Evolutionary conservation across 2,113 vertebrate species (phyloP).

Genomic region (Rhagologus leucostigma): DNA sequence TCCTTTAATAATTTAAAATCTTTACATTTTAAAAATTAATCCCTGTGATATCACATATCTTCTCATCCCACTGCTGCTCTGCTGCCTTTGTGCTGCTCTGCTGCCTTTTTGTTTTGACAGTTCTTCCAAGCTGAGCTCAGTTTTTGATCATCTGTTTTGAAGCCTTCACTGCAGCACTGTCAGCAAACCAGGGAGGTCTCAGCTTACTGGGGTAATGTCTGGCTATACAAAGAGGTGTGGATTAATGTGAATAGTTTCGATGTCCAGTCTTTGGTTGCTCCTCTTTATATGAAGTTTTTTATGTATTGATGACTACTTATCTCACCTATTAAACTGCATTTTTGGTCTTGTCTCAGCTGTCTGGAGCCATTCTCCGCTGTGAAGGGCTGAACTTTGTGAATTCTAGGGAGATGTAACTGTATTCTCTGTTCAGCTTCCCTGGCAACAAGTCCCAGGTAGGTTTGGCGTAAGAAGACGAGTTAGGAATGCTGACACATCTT

Average conservation of each 20-base stretch:
- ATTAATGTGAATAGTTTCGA: background rate
- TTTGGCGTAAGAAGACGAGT: background rate
- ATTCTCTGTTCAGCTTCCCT: background rate
- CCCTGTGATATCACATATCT: accelerated
- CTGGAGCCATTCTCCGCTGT: background rate
- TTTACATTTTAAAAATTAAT: background rate
- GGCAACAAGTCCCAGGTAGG: background rate
- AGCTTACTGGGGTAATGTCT: background rate
- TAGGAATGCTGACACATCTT: accelerated
- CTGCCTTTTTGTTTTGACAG: background rate
- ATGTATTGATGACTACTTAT: background rate
- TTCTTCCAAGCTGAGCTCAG: background rate
- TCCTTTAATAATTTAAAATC: background rate
- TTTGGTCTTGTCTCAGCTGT: background rate
- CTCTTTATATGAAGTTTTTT: background rate
- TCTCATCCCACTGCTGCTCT: background rate
- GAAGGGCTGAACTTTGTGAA: background rate
- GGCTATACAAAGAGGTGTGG: background rate
- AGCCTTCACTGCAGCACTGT: background rate
- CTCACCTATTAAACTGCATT: background rate
- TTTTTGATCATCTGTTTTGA: background rate
- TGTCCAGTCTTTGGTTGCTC: background rate
- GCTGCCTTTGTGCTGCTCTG: background rate
- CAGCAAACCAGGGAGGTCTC: background rate
- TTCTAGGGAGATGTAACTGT: background rate